These are phyloP conservation scores for Euzetes globulus DNA, from an alignment of 2,888 invertebrate species.

Conservation along the genomic window DNA sequence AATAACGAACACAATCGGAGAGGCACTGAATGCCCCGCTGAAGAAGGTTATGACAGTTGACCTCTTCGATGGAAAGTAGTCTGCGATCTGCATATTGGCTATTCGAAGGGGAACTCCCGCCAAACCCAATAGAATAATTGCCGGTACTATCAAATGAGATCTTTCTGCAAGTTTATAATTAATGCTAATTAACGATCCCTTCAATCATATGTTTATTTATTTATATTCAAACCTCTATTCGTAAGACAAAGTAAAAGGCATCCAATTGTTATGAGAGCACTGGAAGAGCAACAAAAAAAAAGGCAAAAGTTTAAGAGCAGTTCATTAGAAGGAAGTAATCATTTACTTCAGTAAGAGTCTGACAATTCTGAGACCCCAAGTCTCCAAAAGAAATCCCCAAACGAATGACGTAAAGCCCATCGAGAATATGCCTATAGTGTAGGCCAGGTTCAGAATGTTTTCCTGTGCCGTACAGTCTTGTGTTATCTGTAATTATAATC, in stretches of 20 bases:
- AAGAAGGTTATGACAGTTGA: slow-evolving; percentile 41
- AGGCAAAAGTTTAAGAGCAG: background rate
- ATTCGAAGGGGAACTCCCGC: slow-evolving; percentile 42
- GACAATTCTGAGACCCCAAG: slow-evolving; percentile 40
- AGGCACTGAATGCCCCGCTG: slow-evolving; percentile 42
- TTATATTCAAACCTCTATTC: slow-evolving; percentile 37
- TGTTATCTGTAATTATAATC: background rate
- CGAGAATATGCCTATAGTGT: slow-evolving; percentile 41
- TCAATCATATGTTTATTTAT: background rate
- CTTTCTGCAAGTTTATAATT: slow-evolving; percentile 34
- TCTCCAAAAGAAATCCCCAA: slow-evolving; percentile 42
- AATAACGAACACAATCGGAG: slow-evolving; percentile 41
- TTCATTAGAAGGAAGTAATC: background rate
- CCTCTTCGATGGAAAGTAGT: slow-evolving; percentile 40
- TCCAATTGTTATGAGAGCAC: slow-evolving; percentile 18
- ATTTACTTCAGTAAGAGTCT: slow-evolving; percentile 41
- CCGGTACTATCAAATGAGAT: slow-evolving; percentile 40
- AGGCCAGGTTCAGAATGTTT: slow-evolving; percentile 41
- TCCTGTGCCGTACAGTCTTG: slow-evolving; percentile 39
- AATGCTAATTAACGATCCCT: background rate
- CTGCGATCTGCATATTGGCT: slow-evolving; percentile 42
- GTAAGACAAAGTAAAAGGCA: slow-evolving; percentile 36
- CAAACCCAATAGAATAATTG: slow-evolving; percentile 39
- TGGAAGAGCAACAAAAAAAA: background rate
- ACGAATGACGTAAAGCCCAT: slow-evolving; percentile 42